These are phyloP conservation scores for Agonopterix arenella DNA, from an alignment of 2,888 invertebrate species.

Conservation along the genomic window DNA sequence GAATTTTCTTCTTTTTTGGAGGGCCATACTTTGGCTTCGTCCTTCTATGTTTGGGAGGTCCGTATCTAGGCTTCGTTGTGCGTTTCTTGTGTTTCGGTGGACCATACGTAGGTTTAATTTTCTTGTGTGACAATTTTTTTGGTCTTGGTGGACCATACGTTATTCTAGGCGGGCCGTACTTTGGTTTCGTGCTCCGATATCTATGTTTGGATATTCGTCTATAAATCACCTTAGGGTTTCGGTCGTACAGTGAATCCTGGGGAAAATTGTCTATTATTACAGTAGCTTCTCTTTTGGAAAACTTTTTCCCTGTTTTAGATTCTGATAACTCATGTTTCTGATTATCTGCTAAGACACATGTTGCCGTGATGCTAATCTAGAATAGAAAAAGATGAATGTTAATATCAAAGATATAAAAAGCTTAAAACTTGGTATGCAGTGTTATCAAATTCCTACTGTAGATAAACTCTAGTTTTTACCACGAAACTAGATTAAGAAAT, in stretches of 20 bases:
- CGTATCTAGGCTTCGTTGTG: constrained; percentile 29
- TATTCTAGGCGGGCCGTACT: constrained; percentile 28
- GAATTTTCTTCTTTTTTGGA: constrained; percentile 21
- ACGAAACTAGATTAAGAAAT: too few relatives aligned
- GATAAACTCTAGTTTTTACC: too few relatives aligned
- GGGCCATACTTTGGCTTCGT: constrained; percentile 28
- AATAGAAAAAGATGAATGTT: constrained; percentile 24
- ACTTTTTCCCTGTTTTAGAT: constrained; percentile 14
- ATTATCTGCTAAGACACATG: constrained; percentile 28
- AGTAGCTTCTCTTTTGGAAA: constrained; percentile 43
- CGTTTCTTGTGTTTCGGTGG: constrained; percentile 27
- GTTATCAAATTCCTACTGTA: too few relatives aligned
- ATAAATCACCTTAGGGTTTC: constrained; percentile 45
- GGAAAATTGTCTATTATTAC: constrained; percentile 42
- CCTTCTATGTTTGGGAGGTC: constrained; percentile 8
- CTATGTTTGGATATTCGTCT: constrained; percentile 34
- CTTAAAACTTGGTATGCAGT: not conserved
- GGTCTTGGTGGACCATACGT: constrained; percentile 36
- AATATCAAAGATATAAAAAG: not conserved
- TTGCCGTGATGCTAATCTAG: constrained; percentile 46
- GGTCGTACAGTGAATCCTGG: constrained; percentile 28
- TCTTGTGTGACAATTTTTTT: constrained; percentile 33
- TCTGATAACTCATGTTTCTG: constrained; percentile 23
- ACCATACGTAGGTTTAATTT: constrained; percentile 28
- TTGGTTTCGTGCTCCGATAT: constrained; percentile 27